Evolutionary conservation across 2,797 vertebrate genomes (phyloP).

Genomic region (Tenualosa ilisha): DNA sequence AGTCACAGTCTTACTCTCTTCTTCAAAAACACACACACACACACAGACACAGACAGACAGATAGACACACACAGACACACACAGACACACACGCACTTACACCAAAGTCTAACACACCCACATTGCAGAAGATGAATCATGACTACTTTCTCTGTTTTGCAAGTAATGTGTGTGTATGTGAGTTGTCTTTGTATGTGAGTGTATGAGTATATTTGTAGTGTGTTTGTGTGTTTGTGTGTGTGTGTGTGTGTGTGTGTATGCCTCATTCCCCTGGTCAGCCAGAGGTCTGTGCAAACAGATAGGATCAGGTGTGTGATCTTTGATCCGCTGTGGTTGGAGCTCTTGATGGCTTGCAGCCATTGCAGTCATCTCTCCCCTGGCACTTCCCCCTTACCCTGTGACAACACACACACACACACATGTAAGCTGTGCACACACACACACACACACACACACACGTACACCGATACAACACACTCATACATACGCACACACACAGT

Average conservation of each 20-base stretch:
- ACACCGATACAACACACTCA: background rate
- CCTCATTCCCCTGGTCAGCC: constrained; percentile 36
- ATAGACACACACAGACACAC: constrained; percentile 10
- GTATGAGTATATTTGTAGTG: background rate
- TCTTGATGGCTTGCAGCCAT: background rate
- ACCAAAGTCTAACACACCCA: background rate
- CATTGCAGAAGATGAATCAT: background rate
- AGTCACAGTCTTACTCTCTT: too few relatives aligned
- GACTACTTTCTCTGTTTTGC: background rate
- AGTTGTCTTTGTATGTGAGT: background rate
- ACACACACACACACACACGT: background rate
- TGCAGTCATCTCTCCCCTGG: background rate
- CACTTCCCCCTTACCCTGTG: background rate
- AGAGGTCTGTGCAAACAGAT: constrained; percentile 32
- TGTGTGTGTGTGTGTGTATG: constrained; percentile 19
- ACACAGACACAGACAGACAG: too few relatives aligned
- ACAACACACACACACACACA: constrained; percentile 10
- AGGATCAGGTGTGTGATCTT: constrained; percentile 31
- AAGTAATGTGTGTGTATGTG: background rate
- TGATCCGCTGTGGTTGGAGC: constrained; percentile 26
- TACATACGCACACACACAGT: constrained; percentile 1
- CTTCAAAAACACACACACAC: background rate
- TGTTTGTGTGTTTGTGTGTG: background rate
- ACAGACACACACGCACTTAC: background rate
- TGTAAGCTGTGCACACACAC: background rate